Conservation (phyloP, 2,113 vertebrate genomes). For the Oryctolagus cuniculus region DNA sequence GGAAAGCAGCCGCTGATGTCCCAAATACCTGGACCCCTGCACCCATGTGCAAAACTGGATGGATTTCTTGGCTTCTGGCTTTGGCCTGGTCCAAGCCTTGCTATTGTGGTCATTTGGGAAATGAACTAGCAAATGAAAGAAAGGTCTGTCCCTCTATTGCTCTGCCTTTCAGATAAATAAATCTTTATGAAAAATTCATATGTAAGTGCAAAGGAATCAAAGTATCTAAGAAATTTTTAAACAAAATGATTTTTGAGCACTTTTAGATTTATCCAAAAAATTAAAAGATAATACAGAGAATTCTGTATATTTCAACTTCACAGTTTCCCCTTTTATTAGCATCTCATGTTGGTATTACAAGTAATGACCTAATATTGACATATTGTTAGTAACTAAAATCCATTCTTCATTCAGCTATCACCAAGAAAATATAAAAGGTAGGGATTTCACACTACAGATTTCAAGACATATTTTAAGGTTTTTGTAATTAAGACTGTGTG, state of each 20-base stretch:
- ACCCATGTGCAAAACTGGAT: no score
- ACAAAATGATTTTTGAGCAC: background rate
- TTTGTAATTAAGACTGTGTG: background rate
- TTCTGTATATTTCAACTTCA: fast-evolving
- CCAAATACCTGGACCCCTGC: no score
- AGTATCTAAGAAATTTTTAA: background rate
- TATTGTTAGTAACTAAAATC: background rate
- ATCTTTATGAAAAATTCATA: background rate
- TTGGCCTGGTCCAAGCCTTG: no score
- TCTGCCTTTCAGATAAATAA: no score
- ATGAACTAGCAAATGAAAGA: no score
- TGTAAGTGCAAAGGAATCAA: background rate
- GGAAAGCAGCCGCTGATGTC: no score
- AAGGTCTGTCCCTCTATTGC: no score
- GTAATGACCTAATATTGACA: background rate
- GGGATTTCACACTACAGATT: background rate
- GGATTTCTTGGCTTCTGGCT: no score
- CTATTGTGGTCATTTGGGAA: no score
- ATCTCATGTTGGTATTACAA: background rate
- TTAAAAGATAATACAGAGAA: background rate
- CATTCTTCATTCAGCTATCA: background rate
- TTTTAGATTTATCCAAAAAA: background rate
- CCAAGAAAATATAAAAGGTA: background rate
- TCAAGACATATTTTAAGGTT: background rate
- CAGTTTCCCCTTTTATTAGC: background rate